These are phyloP conservation scores for Criorhina ranunculi DNA, from an alignment of 2,888 invertebrate genomes.

Conservation along the genomic window DNA sequence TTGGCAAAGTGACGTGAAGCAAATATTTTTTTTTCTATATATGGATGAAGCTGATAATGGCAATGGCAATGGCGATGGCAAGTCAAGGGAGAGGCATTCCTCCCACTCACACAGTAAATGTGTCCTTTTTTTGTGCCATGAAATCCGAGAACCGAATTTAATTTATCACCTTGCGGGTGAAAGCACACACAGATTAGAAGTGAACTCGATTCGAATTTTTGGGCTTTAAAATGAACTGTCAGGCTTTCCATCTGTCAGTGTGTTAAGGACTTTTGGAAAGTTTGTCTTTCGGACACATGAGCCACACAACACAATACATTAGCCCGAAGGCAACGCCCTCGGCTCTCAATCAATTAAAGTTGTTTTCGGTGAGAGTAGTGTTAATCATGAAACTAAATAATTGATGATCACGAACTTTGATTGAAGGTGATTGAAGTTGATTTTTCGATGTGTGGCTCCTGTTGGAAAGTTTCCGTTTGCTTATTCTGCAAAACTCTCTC, in stretches of 20 bases:
- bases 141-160: conserved; percentile 44
- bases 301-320: background rate
- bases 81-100: conserved; percentile 1
- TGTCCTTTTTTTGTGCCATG: conserved; percentile 15
- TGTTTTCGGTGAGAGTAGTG: conserved; percentile 63
- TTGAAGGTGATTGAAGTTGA: conserved; percentile 63
- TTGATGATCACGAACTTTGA: conserved; percentile 72
- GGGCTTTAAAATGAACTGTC: conserved; percentile 19
- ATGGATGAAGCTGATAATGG: conserved; percentile 49
- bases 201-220: conserved; percentile 13
- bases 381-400: conserved; percentile 68
- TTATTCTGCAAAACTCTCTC: background rate
- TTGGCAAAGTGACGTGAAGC: conserved; percentile 59
- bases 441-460: conserved; percentile 40
- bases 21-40: conserved; percentile 58
- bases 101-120: background rate
- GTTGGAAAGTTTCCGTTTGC: conserved; percentile 23
- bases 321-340: conserved; percentile 26
- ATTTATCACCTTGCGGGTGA: conserved; percentile 43
- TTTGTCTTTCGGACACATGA: background rate
- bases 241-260: background rate
- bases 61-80: background rate
- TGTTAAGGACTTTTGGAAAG: conserved; percentile 2
- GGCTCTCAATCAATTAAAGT: conserved; percentile 70
- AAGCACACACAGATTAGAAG: conserved; percentile 25